Evolutionary conservation across 2,797 vertebrate species (phyloP), one percentile per base, ranked within the genome.

Genomic region (Scomberomorus guttatus): DNA sequence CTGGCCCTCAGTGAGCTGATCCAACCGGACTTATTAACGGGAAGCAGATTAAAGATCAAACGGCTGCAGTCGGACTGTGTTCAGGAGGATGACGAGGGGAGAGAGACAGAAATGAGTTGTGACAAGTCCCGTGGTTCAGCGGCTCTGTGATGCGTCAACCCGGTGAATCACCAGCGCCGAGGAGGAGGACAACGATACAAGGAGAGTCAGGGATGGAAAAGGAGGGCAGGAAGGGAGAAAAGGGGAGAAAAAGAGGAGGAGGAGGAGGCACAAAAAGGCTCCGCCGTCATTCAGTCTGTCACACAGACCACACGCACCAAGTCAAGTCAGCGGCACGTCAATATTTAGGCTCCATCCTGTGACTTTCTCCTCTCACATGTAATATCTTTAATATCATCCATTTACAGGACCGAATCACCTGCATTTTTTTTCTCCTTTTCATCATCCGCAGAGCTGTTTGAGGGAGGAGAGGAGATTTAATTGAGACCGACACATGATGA

Each of bases 81-180:
- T 76, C 12, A 37, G 7, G 72, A 58, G 61, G 85, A 84, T 69
- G 87, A 84, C 24, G 69, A 75, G 39, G 62, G 56, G 44, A 68
- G 55, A 64, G 79, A 82, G 86, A 89, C 83, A 56, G 70, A 81
- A 75, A 93, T 89, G 81, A 89, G 89, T 91, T 86, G 90, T 75
- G 91, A 93, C 83, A 93, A 94, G 93, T 94, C 93, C 87, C 93
- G 92, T 87, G 92, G 88, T 89, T 91, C 78, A 48, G 79, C 72
- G 80, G 78, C 89, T 92, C 91, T 65, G 75, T 7, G 92, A 92
- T 95, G 94, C 93, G 93, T 95, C 94, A 95, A 91, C 77, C 82
- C 81, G 90, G 89, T 94, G 94, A 95, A 88, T 94, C 93, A 95
- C 84, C 81, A 52, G 75, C 75, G 74, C 55, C 52, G 72, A 84